phyloP scores from a whole-genome alignment of 1,140 invertebrate species.

The Drosophila tsacasi region DNA sequence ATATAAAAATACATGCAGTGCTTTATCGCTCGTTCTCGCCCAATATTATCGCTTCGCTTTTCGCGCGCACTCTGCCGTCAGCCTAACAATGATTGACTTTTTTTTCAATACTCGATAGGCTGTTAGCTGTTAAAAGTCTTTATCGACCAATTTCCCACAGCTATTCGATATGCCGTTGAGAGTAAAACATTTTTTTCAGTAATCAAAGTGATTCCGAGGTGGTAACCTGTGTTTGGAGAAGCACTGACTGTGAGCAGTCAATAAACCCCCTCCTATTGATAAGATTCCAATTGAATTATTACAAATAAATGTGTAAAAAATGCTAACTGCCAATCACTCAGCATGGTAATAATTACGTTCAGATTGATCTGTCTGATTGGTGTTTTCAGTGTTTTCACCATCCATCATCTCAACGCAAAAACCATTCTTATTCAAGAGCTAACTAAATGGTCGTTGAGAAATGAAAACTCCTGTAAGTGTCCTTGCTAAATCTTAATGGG shows the following conservation, averaged over 20 bases:
- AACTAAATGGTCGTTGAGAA: slow-evolving; percentile 82
- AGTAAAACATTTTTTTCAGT: slow-evolving; percentile 12
- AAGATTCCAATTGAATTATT: slow-evolving; percentile 52
- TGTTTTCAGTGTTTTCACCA: slow-evolving; percentile 13
- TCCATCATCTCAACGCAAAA: slow-evolving; percentile 27
- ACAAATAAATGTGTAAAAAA: slow-evolving; percentile 23
- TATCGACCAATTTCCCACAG: slow-evolving; percentile 32
- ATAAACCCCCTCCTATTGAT: slow-evolving; percentile 27
- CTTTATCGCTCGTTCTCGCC: too few species aligned
- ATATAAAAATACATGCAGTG: too few species aligned
- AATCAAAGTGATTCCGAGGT: slow-evolving; percentile 12
- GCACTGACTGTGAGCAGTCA: too few species aligned
- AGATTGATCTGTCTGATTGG: slow-evolving; percentile 13
- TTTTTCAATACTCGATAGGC: slow-evolving; percentile 2
- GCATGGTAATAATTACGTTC: slow-evolving; percentile 36
- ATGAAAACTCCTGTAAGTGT: slow-evolving; percentile 85
- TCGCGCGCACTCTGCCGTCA: too few species aligned
- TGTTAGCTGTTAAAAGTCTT: not conserved
- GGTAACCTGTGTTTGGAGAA: slow-evolving; percentile 19
- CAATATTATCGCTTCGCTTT: too few species aligned
- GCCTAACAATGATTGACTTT: not conserved
- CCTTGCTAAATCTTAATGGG: not conserved
- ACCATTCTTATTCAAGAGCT: slow-evolving; percentile 61
- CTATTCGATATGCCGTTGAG: not conserved
- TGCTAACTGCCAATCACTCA: slow-evolving; percentile 22